phyloP scores from a whole-genome alignment of 2,113 vertebrate genomes.

The Ploceus nigricollis region DNA sequence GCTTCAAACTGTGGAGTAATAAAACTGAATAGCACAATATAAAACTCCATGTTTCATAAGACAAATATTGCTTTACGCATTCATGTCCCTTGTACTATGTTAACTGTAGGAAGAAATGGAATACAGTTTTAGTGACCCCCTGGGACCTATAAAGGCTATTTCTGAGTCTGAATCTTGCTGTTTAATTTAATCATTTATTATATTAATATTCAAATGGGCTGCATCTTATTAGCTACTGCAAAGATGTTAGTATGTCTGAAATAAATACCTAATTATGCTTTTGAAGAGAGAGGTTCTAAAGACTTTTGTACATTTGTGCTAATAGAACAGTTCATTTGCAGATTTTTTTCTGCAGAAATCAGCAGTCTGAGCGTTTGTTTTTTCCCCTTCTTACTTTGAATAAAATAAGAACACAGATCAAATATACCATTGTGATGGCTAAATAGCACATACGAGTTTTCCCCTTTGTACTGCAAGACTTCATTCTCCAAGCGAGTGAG shows the following conservation, averaged over 20 bases:
- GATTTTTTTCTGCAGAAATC: conserved; percentile 78
- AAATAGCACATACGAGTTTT: conserved; percentile 1
- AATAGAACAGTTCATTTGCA: conserved; percentile 81
- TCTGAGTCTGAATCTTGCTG: conserved; percentile 87
- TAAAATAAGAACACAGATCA: conserved; percentile 70
- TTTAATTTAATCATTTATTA: conserved; percentile 91
- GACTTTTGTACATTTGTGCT: conserved; percentile 78
- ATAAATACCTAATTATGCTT: conserved; percentile 86
- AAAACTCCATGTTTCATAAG: conserved; percentile 82
- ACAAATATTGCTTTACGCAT: conserved; percentile 81
- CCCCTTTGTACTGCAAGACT: conserved; percentile 17
- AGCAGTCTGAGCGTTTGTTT: conserved; percentile 68
- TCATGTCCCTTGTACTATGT: conserved; percentile 77
- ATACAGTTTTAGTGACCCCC: conserved; percentile 83
- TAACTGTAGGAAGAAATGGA: conserved; percentile 82
- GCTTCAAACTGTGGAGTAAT: conserved; percentile 78
- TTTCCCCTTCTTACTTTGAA: conserved; percentile 53
- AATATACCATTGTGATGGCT: conserved; percentile 45
- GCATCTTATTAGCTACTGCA: conserved; percentile 87
- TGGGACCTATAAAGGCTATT: conserved; percentile 86
- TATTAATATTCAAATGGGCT: conserved; percentile 88
- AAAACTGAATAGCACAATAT: conserved; percentile 76
- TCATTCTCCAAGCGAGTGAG: not conserved
- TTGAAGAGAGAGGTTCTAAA: conserved; percentile 82
- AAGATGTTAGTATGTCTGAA: conserved; percentile 84